Base-by-base conservation (phyloP, 2,797 vertebrate species). In the Momotus momota region DNA sequence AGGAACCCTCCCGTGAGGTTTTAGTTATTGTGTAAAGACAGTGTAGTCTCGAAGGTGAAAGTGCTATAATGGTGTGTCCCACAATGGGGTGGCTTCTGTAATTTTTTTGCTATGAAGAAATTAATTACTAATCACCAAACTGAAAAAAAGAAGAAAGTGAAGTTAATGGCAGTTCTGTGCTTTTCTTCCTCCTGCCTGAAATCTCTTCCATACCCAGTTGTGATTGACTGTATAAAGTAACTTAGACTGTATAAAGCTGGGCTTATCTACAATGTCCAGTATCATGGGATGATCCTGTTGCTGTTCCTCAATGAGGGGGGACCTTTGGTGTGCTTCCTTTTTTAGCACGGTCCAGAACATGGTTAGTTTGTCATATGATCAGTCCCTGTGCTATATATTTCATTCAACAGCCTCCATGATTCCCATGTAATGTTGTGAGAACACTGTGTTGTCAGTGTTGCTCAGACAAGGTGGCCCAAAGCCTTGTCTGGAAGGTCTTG, bases 31-130 rank as follows among this genome's bases (percentile, higher is more conserved):
- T 67, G 57, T 73, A 84, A 83, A 86, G 85, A 69, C 79, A 86
- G 55, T 52, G 70, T 51, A 58, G 58, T 91, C 94, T 92, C 4
- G 5, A 48, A 88, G 93, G 88, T 88, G 90, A 88, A 94, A 95
- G 66, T 82, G 81, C 46, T 90, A 2, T 80, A 75, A 69, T 45
- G 40, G 33, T 19, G 16, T 62, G 61, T 90, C 87, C 91, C 86
- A 72, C 45, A 79, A 66, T 73, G 83, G 77, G 80, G 62, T 90
- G 60, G 70, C 55, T 81, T 93, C 64, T 84, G 70, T 84, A 79
- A 48, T 67, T 89, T 77, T 94, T 92, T 91, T 60, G 89, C 88
- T 84, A 73, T 77, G 17, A 57, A 80, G 81, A 74, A 93, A 94
- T 94, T 81, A 91, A 94, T 94, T 88, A 86, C 91, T 80, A 52